phyloP scores from a whole-genome alignment of 2,888 invertebrate species.

The Gonocerus acuteangulatus region DNA sequence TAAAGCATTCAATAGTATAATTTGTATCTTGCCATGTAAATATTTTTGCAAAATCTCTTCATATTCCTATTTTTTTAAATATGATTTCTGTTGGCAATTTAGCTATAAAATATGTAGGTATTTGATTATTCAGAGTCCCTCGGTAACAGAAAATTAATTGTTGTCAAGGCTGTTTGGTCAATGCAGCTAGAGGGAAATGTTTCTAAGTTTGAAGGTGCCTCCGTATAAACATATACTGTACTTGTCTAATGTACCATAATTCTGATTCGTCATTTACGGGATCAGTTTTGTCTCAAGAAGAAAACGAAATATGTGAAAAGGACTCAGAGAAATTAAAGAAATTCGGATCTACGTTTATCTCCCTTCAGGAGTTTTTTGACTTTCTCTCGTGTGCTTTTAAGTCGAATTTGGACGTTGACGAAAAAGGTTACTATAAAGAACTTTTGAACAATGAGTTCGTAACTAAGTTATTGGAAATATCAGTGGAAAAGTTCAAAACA shows the following conservation, averaged over 20 bases:
- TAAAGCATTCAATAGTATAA: too few species aligned
- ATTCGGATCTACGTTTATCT: not conserved
- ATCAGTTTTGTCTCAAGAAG: not conserved
- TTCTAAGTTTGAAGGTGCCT: not conserved
- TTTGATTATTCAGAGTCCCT: too few species aligned
- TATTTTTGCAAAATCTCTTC: too few species aligned
- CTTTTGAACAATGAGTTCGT: conserved; percentile 18
- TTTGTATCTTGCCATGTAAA: too few species aligned
- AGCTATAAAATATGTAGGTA: too few species aligned
- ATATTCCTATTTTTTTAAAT: too few species aligned
- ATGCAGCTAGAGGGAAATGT: not conserved
- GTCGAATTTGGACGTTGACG: conserved; percentile 25
- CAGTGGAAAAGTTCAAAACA: conserved; percentile 10
- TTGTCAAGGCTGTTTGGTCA: not conserved
- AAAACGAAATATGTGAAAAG: not conserved
- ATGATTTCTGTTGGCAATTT: too few species aligned
- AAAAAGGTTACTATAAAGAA: conserved; percentile 18
- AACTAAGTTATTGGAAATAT: conserved; percentile 7
- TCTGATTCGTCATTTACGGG: not conserved
- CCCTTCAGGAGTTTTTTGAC: conserved; percentile 28
- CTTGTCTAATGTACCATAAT: conserved; percentile 9
- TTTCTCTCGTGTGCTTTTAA: conserved; percentile 30
- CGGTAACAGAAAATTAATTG: too few species aligned
- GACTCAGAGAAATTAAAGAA: not conserved
- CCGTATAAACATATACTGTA: not conserved